Conservation (phyloP, 2,888 invertebrate genomes). For the Drosophila robusta region DNA sequence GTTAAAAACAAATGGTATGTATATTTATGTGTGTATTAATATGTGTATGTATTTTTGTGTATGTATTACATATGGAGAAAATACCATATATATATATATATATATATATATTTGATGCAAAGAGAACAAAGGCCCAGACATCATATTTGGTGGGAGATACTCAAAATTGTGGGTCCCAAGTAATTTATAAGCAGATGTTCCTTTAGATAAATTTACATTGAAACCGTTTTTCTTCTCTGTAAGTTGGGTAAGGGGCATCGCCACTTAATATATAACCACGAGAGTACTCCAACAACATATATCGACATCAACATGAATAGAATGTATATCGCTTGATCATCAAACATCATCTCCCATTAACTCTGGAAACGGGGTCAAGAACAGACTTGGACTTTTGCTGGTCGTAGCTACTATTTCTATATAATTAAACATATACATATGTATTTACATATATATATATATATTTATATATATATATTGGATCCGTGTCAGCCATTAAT, state of each 20-base stretch:
- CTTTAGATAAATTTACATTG: conserved; percentile 21
- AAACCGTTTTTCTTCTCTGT: conserved; percentile 9
- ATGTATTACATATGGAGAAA: conserved; percentile 31
- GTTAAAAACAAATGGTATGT: conserved; percentile 55
- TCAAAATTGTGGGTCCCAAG: conserved; percentile 11
- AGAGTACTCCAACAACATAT: conserved; percentile 28
- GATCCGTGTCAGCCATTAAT: conserved; percentile 40
- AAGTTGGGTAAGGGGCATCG: conserved; percentile 24
- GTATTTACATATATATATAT: conserved; percentile 30
- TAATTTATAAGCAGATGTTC: conserved; percentile 32
- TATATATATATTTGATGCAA: conserved; percentile 14
- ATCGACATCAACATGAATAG: conserved; percentile 16
- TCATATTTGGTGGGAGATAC: conserved; percentile 9
- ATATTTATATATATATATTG: conserved; percentile 21
- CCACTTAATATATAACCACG: conserved; percentile 22
- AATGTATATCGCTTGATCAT: conserved; percentile 42
- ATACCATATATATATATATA: conserved; percentile 7
- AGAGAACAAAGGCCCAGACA: conserved; percentile 11
- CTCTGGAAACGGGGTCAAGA: conserved; percentile 29
- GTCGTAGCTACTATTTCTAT: conserved; percentile 61
- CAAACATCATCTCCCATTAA: conserved; percentile 28
- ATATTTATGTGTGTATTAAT: conserved; percentile 37
- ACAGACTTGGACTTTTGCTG: conserved; percentile 61
- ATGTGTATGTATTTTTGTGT: conserved; percentile 47
- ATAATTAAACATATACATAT: conserved; percentile 20